Evolutionary conservation across 1,140 invertebrate genomes (phyloP), one percentile per base, ranked within the genome.

Genomic region (Calliphora vicina): DNA sequence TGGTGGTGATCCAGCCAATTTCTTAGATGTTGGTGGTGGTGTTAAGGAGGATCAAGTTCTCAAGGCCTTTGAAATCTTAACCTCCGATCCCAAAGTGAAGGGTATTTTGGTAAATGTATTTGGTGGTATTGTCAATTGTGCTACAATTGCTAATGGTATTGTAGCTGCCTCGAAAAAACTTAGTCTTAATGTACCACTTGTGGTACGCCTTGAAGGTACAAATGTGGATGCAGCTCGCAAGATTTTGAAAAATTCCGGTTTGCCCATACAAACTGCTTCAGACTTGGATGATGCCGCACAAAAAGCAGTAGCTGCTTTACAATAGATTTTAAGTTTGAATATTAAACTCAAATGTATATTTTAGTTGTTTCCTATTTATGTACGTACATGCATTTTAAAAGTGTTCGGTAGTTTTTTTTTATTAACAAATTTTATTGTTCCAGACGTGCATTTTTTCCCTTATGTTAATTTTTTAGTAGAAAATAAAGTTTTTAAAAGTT

Each of bases 61-160:
- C 86, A 97, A 98, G 89, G 98, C 98, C 80, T 98, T 99, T 91
- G 96, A 97, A 91, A 97, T 99, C 72, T 95, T 99, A 85, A 97
- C 97, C 86, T 91, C 92, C 88, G 96, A 97, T 92, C 93, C 94
- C n/a, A 96, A 96, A 90, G 98, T 99, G 0, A 97, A 98, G 92
- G 95, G 96, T 4, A 96, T 99, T 86, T 93, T 99, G 81, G 97
- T 99, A 0, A 99, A 99, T 92, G 97, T 99, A 4, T 99, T 99
- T 93, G 99, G 97, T 84, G 99, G 99, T 85, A 99, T 99, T 89
- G 98, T 99, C 0, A 99, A 99, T 91, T 99, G 99, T 93, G 97
- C 95, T 2, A 99, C 95, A 6, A 97, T 99, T 90, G 98, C 99
- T 2, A 97, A 95, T 87, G 99, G 99, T 74, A 97, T 99, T 85